phyloP scores from a whole-genome alignment of 2,888 invertebrate species.

The Harpalus rubripes region DNA sequence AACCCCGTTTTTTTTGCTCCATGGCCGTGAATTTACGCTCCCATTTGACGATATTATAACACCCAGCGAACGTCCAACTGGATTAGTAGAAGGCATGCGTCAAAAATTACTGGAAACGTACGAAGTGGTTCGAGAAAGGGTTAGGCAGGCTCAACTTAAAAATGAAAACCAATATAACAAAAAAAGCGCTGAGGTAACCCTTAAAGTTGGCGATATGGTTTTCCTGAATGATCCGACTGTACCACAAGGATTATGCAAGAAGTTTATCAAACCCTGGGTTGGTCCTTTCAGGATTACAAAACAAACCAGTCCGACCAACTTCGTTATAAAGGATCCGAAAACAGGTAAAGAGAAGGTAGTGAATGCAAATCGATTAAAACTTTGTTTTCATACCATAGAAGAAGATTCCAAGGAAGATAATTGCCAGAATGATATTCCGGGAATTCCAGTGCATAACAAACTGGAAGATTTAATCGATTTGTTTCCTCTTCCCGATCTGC shows the following conservation, averaged over 20 bases:
- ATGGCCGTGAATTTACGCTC: constrained; percentile 44
- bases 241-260: background rate
- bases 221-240: background rate
- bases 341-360: constrained; percentile 40
- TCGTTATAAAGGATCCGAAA: constrained; percentile 26
- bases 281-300: constrained; percentile 14
- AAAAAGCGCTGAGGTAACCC: background rate
- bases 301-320: constrained; percentile 49
- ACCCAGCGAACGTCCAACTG: too few relatives aligned
- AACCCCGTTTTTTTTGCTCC: constrained; percentile 65
- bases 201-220: constrained; percentile 36
- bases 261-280: constrained; percentile 10
- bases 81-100: too few relatives aligned
- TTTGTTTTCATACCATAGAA: background rate
- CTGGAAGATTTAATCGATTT: too few relatives aligned
- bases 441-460: too few relatives aligned
- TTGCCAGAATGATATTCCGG: too few relatives aligned
- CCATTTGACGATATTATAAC: too few relatives aligned
- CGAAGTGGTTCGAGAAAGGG: too few relatives aligned
- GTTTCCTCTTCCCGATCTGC: too few relatives aligned
- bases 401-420: too few relatives aligned
- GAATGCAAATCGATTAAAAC: constrained; percentile 7
- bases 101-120: too few relatives aligned
- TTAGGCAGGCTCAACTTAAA: too few relatives aligned
- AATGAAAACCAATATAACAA: too few relatives aligned